phyloP scores from a whole-genome alignment of 2,797 vertebrate species.

The Anguilla anguilla region DNA sequence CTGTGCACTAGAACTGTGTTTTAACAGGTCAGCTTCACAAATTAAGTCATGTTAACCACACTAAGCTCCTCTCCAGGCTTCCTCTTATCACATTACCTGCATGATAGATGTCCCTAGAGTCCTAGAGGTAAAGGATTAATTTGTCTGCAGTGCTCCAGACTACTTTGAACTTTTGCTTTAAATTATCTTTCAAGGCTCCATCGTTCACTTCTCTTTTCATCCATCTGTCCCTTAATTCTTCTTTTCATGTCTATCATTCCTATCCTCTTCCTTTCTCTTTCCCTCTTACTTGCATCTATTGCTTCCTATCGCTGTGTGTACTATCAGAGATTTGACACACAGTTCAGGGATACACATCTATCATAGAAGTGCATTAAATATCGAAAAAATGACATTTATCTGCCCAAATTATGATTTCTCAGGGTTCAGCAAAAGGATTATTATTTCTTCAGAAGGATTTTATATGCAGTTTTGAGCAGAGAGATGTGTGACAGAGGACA shows the following conservation, averaged over 20 bases:
- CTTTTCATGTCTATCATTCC: conserved; percentile 25
- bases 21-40: conserved; percentile 33
- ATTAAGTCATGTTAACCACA: conserved; percentile 37
- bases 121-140: conserved; percentile 72
- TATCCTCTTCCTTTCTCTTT: conserved; percentile 5
- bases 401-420: neutral
- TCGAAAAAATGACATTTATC: neutral
- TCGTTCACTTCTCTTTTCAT: neutral
- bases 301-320: neutral
- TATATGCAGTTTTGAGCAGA: neutral
- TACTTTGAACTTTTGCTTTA: conserved; percentile 59
- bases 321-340: neutral
- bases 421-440: neutral
- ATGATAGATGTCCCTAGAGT: conserved; percentile 62
- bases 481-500: conserved; percentile 5
- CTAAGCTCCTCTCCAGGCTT: conserved; percentile 29
- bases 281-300: neutral
- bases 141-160: conserved; percentile 67
- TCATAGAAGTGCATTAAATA: neutral
- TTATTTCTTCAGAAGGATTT: neutral
- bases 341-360: neutral
- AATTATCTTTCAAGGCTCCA: conserved; percentile 63
- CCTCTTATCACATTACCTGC: conserved; percentile 68
- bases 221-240: conserved; percentile 12
- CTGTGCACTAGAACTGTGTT: conserved; percentile 2